Evolutionary conservation across 2,888 invertebrate genomes (phyloP).

Genomic region (Sicus ferrugineus): DNA sequence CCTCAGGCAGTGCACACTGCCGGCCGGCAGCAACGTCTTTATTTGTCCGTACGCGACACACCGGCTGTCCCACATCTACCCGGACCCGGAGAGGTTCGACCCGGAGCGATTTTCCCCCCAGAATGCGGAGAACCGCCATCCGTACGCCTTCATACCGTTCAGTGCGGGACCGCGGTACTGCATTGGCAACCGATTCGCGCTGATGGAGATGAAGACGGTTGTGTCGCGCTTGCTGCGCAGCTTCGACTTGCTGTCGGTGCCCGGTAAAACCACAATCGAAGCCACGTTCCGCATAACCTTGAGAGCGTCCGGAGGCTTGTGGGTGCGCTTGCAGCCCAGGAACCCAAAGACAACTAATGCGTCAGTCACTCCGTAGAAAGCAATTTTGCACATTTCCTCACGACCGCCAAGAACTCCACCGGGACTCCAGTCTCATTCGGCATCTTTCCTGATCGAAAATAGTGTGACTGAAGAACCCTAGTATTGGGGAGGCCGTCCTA

Average conservation of each 20-base stretch:
- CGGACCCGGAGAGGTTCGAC: constrained; percentile 68
- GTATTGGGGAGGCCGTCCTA: too few relatives aligned
- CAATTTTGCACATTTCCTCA: too few relatives aligned
- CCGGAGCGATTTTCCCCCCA: constrained; percentile 69
- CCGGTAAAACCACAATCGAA: constrained; percentile 66
- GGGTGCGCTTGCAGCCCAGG: constrained; percentile 65
- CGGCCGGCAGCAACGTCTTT: constrained; percentile 68
- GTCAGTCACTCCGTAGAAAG: too few relatives aligned
- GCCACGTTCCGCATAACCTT: constrained; percentile 68
- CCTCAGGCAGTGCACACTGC: constrained; percentile 65
- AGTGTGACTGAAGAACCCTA: too few relatives aligned
- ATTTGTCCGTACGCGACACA: constrained; percentile 69
- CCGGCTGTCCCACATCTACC: constrained; percentile 67
- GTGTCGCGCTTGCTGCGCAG: constrained; percentile 67
- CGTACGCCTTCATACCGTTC: constrained; percentile 70
- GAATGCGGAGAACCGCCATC: constrained; percentile 66
- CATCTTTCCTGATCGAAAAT: too few relatives aligned
- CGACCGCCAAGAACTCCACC: too few relatives aligned
- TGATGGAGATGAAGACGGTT: constrained; percentile 70
- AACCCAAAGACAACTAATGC: too few relatives aligned
- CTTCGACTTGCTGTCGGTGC: constrained; percentile 65
- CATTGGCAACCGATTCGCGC: constrained; percentile 69
- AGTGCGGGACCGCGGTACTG: constrained; percentile 70
- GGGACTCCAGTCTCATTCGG: too few relatives aligned
- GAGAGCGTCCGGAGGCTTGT: constrained; percentile 69